Percentiles rank a stretch among this genome's conserved stretches.
These are phyloP conservation scores for Oryzias woworae DNA, from an alignment of 2,113 vertebrate species.

Conservation along the genomic window DNA sequence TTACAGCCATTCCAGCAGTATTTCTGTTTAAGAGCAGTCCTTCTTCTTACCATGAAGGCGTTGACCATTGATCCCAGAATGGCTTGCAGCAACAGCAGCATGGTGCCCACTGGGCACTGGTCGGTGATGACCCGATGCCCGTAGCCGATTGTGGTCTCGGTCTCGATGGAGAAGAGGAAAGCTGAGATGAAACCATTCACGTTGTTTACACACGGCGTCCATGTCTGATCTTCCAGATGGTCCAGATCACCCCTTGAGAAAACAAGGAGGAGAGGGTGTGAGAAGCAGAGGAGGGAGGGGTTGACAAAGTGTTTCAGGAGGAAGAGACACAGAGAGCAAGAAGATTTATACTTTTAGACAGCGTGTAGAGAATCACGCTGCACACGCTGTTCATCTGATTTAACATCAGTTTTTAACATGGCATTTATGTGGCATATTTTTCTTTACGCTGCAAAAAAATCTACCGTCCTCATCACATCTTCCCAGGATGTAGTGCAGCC, in stretches of 20 bases:
- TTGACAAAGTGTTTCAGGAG: slow-evolving; percentile 37
- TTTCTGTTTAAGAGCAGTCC: too few species aligned
- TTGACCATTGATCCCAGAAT: slow-evolving; percentile 98
- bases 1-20: too few species aligned
- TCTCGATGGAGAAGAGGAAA: slow-evolving; percentile 98
- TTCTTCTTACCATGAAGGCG: slow-evolving; percentile 91
- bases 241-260: slow-evolving; percentile 87
- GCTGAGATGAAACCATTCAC: slow-evolving; percentile 95
- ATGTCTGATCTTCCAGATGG: slow-evolving; percentile 88
- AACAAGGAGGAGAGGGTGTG: slow-evolving; percentile 13
- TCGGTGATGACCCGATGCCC: slow-evolving; percentile 96
- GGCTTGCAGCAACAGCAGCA: slow-evolving; percentile 91
- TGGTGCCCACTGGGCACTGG: slow-evolving; percentile 93
- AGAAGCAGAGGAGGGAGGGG: slow-evolving; percentile 9
- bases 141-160: slow-evolving; percentile 95
- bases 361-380: slow-evolving; percentile 23
- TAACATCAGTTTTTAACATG: not conserved
- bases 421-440: slow-evolving; percentile 19
- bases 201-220: slow-evolving; percentile 97
- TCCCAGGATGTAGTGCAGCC: slow-evolving; percentile 3
- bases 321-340: slow-evolving; percentile 33
- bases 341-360: slow-evolving; percentile 50
- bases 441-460: slow-evolving; percentile 29
- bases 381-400: slow-evolving; percentile 9
- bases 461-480: slow-evolving; percentile 14